These are phyloP conservation scores for Xyliphius kryptos DNA, from an alignment of 2,113 vertebrate genomes.

Conservation along the genomic window DNA sequence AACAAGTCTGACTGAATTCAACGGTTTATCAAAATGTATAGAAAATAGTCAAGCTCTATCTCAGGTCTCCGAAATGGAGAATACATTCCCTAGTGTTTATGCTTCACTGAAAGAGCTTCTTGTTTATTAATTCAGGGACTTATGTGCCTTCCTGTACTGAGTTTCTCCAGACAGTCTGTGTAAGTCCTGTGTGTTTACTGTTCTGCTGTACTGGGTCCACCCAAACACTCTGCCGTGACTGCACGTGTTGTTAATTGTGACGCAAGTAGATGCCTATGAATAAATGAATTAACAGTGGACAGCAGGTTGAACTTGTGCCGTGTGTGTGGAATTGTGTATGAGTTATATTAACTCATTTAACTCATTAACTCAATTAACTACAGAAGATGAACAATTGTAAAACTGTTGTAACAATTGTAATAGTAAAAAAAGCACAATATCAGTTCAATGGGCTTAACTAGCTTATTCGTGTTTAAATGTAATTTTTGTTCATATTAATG, in stretches of 20 bases:
- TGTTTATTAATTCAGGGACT: neutral
- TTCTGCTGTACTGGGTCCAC: neutral
- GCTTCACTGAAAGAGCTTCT: neutral
- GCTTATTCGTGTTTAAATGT: too few relatives aligned
- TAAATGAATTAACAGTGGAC: neutral
- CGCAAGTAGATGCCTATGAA: neutral
- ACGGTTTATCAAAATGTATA: too few relatives aligned
- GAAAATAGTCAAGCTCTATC: neutral
- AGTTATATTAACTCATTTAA: too few relatives aligned
- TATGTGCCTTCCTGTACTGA: neutral
- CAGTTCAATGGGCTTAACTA: too few relatives aligned
- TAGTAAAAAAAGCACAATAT: too few relatives aligned
- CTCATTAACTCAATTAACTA: too few relatives aligned
- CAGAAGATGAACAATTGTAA: too few relatives aligned
- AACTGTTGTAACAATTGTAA: too few relatives aligned
- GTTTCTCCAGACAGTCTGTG: neutral
- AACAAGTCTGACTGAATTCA: too few relatives aligned
- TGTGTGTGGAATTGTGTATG: too few relatives aligned
- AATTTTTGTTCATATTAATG: too few relatives aligned
- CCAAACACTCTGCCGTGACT: neutral
- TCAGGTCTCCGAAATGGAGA: neutral
- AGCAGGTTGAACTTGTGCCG: too few relatives aligned
- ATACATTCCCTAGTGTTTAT: neutral
- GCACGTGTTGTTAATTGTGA: neutral
- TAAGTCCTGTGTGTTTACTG: conserved; percentile 1